Evolutionary conservation across 2,113 vertebrate genomes (phyloP).

Genomic region (Oxygymnocypris stewartii): DNA sequence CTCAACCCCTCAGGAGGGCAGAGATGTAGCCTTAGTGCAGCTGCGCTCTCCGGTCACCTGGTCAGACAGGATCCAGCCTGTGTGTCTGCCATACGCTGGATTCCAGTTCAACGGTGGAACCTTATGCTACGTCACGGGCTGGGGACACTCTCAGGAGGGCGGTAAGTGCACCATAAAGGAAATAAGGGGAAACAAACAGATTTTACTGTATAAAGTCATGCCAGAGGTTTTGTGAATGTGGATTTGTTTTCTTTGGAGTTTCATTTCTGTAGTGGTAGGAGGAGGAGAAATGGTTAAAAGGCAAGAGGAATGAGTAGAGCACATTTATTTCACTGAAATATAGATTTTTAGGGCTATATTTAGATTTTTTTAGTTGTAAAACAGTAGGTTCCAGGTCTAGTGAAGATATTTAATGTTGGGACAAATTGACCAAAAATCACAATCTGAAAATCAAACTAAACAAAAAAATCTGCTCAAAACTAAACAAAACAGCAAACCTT

Average conservation of each 20-base stretch:
- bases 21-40: conserved; percentile 72
- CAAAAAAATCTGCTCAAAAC: too few relatives aligned
- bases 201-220: not conserved
- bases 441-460: too few relatives aligned
- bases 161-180: conserved; percentile 44
- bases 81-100: conserved; percentile 70
- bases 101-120: conserved; percentile 68
- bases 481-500: too few relatives aligned
- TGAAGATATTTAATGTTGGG: too few relatives aligned
- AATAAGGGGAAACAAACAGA: not conserved
- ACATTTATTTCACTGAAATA: too few relatives aligned
- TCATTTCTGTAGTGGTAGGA: not conserved
- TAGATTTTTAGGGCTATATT: too few relatives aligned
- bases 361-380: too few relatives aligned
- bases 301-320: too few relatives aligned
- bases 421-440: too few relatives aligned
- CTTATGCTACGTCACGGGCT: conserved; percentile 76
- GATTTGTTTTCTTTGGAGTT: not conserved
- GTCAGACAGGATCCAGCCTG: conserved; percentile 68
- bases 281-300: too few relatives aligned
- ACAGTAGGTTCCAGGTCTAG: too few relatives aligned
- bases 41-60: conserved; percentile 59
- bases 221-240: not conserved
- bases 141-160: conserved; percentile 69
- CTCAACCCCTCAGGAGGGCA: conserved; percentile 59